A percentile compares a stretch with the other conserved stretches of the same genome.
These are phyloP conservation scores for Hoplostethus atlanticus DNA, from an alignment of 2,797 vertebrate species.

Conservation along the genomic window DNA sequence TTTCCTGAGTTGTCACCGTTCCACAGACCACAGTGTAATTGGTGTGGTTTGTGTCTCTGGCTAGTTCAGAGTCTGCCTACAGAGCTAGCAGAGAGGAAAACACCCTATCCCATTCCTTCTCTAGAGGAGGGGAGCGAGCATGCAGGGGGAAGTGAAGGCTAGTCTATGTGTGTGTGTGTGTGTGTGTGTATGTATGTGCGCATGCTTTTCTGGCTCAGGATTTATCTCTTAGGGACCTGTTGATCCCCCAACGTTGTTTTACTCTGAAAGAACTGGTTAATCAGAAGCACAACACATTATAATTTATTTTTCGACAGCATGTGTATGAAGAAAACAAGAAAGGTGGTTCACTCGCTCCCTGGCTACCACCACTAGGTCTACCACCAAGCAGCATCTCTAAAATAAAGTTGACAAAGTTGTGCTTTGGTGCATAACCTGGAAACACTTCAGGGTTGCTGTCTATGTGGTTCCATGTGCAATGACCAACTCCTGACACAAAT, in stretches of 20 bases:
- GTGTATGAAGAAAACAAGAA: too few relatives aligned
- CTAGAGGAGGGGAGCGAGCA: slow-evolving; percentile 5
- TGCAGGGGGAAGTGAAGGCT: background rate
- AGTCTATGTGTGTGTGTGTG: slow-evolving; percentile 11
- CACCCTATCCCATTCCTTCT: background rate
- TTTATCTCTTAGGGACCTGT: background rate
- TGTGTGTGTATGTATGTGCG: slow-evolving; percentile 14
- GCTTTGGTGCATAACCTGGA: too few relatives aligned
- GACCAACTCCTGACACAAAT: too few relatives aligned
- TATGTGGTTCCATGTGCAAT: too few relatives aligned
- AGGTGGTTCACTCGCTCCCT: background rate
- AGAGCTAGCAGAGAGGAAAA: slow-evolving; percentile 11
- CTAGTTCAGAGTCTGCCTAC: slow-evolving; percentile 8
- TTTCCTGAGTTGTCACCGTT: slow-evolving; percentile 42
- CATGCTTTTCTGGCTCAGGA: background rate
- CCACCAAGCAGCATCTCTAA: too few relatives aligned
- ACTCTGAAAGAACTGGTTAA: background rate
- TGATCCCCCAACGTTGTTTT: background rate
- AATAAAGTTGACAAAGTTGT: too few relatives aligned
- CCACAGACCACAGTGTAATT: slow-evolving; percentile 55
- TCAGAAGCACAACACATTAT: background rate
- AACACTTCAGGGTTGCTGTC: too few relatives aligned
- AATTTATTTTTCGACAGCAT: slow-evolving; percentile 3
- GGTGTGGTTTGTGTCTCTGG: slow-evolving; percentile 41
- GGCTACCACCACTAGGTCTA: too few relatives aligned